Evolutionary conservation across 2,888 invertebrate genomes (phyloP).

Genomic region (Apamea monoglypha): DNA sequence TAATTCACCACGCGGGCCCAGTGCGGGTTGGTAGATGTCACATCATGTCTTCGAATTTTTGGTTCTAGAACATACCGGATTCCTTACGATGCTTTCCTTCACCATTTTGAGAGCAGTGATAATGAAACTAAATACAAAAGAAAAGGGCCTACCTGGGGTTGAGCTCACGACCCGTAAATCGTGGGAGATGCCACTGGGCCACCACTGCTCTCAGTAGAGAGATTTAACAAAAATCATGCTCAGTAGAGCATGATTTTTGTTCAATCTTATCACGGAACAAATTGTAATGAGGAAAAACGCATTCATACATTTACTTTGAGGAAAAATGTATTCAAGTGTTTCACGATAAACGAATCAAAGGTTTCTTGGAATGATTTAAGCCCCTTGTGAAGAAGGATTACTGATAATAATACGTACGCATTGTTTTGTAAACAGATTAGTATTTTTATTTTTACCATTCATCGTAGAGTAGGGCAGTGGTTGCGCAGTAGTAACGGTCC

Average conservation of each 20-base stretch:
- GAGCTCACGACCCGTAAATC: too few species aligned
- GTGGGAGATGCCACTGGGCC: too few species aligned
- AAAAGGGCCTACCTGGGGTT: too few species aligned
- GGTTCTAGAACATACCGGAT: too few species aligned
- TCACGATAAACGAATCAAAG: conserved; percentile 25
- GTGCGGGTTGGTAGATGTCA: too few species aligned
- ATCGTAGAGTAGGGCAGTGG: background rate
- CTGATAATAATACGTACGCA: background rate
- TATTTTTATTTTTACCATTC: background rate
- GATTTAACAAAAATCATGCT: too few species aligned
- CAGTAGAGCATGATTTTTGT: background rate
- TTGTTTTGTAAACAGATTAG: background rate
- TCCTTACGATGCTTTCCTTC: too few species aligned
- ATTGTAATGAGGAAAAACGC: conserved; percentile 41
- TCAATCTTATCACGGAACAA: background rate
- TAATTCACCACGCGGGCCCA: too few species aligned
- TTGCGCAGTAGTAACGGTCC: background rate
- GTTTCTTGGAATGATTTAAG: conserved; percentile 50
- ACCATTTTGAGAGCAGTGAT: too few species aligned
- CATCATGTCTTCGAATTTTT: too few species aligned
- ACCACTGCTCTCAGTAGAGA: background rate
- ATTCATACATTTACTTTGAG: conserved; percentile 20
- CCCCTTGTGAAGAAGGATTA: background rate
- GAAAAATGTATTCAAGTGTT: conserved; percentile 42
- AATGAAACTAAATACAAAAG: too few species aligned